Evolutionary conservation across 2,113 vertebrate genomes (phyloP).

Genomic region (Scomber scombrus): DNA sequence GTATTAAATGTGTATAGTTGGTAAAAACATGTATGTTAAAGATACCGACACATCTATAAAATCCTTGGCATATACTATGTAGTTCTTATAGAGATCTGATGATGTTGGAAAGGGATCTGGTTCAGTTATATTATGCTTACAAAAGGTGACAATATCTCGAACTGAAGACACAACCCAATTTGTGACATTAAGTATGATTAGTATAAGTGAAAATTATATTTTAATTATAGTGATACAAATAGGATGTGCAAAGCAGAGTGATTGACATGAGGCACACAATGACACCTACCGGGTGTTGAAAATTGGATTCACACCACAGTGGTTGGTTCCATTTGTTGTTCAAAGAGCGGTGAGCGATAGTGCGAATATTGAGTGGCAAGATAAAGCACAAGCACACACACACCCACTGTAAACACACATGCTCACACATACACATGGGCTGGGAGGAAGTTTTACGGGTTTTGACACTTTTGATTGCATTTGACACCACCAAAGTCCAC

Average conservation of each 20-base stretch:
- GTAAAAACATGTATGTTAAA: background rate
- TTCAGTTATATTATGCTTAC: conserved; percentile 5
- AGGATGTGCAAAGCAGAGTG: conserved; percentile 41
- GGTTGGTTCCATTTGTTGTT: conserved; percentile 72
- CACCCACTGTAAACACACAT: background rate
- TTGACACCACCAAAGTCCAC: conserved; percentile 70
- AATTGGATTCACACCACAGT: conserved; percentile 78
- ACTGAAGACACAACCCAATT: background rate
- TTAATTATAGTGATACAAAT: conserved; percentile 64
- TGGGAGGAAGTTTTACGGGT: conserved; percentile 67
- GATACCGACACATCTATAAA: background rate
- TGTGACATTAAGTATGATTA: conserved; percentile 27
- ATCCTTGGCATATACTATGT: background rate
- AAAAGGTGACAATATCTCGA: background rate
- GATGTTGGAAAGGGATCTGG: background rate
- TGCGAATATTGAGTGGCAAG: conserved; percentile 63
- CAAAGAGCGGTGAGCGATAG: conserved; percentile 52
- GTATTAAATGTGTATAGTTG: conserved; percentile 24
- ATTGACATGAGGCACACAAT: conserved; percentile 65
- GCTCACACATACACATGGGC: conserved; percentile 36
- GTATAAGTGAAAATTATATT: conserved; percentile 35
- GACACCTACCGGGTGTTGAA: conserved; percentile 70
- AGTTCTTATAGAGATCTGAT: background rate
- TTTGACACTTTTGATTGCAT: conserved; percentile 80
- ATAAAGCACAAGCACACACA: conserved; percentile 38